A percentile compares a stretch with the other conserved stretches of the same genome.
Conservation (phyloP, 2,888 invertebrate species). For the Synanthedon tipuliformis region DNA sequence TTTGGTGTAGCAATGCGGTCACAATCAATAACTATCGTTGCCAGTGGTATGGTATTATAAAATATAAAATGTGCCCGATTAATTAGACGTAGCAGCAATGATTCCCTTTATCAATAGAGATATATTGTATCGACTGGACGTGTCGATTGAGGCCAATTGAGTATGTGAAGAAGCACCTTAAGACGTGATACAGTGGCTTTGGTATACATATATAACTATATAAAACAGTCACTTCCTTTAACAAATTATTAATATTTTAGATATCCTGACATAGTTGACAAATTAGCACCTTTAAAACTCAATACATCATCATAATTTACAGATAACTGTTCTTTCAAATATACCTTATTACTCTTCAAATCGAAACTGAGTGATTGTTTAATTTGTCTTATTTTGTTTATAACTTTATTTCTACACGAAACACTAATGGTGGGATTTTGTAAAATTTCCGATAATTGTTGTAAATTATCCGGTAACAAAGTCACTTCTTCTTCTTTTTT, state of each 20-base stretch:
- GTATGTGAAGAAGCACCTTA: no score
- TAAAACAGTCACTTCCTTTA: no score
- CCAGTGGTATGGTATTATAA: no score
- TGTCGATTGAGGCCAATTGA: no score
- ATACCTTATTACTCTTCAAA: constrained; percentile 33
- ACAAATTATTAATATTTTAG: constrained; percentile 3
- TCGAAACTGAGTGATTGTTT: constrained; percentile 32
- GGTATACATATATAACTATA: no score
- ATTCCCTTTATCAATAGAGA: no score
- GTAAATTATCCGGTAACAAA: constrained; percentile 33
- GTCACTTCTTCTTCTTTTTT: constrained; percentile 27
- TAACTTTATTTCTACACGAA: constrained; percentile 30
- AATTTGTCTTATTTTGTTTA: constrained; percentile 33
- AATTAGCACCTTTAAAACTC: constrained; percentile 47
- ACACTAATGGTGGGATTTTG: constrained; percentile 24
- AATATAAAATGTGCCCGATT: no score
- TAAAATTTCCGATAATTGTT: constrained; percentile 27
- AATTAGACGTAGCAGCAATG: no score
- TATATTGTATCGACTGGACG: no score
- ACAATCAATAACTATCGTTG: no score
- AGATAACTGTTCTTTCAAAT: constrained; percentile 37
- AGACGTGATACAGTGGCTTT: no score
- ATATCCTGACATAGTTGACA: constrained; percentile 41
- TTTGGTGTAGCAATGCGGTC: no score
- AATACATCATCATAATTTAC: constrained; percentile 35